Percentiles rank a stretch among this genome's conserved stretches.
Conservation (phyloP, 2,888 invertebrate genomes). For the Halictus quadricinctus region DNA sequence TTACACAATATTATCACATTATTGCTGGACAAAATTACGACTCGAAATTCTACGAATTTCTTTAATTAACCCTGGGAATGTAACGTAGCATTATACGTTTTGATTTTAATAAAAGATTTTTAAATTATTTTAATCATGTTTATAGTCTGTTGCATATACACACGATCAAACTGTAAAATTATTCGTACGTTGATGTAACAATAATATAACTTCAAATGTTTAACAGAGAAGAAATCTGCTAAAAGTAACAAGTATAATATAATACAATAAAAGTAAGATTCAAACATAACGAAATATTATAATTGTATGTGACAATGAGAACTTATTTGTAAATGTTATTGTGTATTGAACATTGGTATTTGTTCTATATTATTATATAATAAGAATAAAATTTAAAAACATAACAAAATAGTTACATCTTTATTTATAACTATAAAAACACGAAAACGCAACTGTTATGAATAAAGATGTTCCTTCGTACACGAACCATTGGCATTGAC, state of each 20-base stretch:
- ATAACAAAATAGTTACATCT: conserved; percentile 55
- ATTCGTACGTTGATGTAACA: conserved; percentile 31
- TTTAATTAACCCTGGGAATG: conserved; percentile 19
- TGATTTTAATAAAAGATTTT: conserved; percentile 7
- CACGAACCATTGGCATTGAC: conserved; percentile 30
- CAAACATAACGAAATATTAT: conserved; percentile 55
- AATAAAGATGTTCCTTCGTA: conserved; percentile 44
- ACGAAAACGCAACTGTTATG: conserved; percentile 32
- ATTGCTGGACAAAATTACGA: conserved; percentile 16
- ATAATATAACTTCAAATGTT: conserved; percentile 34
- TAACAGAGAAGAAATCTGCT: conserved; percentile 41
- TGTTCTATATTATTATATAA: conserved; percentile 29
- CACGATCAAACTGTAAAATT: conserved; percentile 40
- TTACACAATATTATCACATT: conserved; percentile 15
- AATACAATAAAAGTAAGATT: conserved; percentile 48
- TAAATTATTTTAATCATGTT: conserved; percentile 1
- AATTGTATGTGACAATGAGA: conserved; percentile 28
- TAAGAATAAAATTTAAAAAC: conserved; percentile 56
- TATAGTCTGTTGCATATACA: conserved; percentile 10
- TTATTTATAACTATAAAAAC: conserved; percentile 45
- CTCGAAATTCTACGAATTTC: conserved; percentile 48
- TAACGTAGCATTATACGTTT: background rate
- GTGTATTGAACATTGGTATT: conserved; percentile 44
- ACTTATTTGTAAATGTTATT: conserved; percentile 31
- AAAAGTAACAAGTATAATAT: conserved; percentile 54